A percentile compares a stretch with the other conserved stretches of the same genome.
Evolutionary conservation across 2,797 vertebrate species (phyloP).

Genomic region (Natrix natrix): DNA sequence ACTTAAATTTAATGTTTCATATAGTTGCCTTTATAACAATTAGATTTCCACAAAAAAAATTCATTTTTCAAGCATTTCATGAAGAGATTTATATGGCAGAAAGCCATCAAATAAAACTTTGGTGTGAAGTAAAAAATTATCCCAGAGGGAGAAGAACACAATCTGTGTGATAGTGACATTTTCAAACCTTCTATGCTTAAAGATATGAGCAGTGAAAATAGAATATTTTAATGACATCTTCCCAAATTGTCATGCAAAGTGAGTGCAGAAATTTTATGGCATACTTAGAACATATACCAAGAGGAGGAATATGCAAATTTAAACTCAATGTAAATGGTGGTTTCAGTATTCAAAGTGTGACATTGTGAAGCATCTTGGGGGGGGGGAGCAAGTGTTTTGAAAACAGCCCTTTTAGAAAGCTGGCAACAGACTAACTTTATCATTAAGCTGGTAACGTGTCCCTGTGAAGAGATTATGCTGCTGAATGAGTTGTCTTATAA

Average conservation of each 20-base stretch:
- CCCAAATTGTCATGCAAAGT: constrained; percentile 28
- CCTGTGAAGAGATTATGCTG: constrained; percentile 40
- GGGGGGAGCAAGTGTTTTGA: constrained; percentile 36
- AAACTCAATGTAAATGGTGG: constrained; percentile 58
- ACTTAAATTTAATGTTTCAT: constrained; percentile 31
- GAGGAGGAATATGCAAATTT: constrained; percentile 33
- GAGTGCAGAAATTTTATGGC: constrained; percentile 31
- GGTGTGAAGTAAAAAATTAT: constrained; percentile 28
- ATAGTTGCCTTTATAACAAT: constrained; percentile 18
- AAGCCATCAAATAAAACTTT: constrained; percentile 19
- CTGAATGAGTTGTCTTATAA: constrained; percentile 50
- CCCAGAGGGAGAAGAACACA: constrained; percentile 47
- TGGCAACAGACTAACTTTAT: constrained; percentile 48
- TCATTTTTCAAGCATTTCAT: neutral
- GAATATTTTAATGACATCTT: constrained; percentile 34
- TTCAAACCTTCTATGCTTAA: constrained; percentile 1
- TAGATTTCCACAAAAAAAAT: constrained; percentile 27
- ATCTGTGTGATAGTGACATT: constrained; percentile 41
- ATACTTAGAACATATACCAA: constrained; percentile 33
- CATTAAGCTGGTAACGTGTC: constrained; percentile 29
- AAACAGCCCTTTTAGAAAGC: constrained; percentile 48
- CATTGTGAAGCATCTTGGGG: constrained; percentile 40
- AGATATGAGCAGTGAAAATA: neutral
- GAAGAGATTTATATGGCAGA: constrained; percentile 33
- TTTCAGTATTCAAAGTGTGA: constrained; percentile 46